Evolutionary conservation across 2,113 vertebrate genomes (phyloP), one percentile per base, ranked within the genome.

Genomic region (Lophotis ruficrista): DNA sequence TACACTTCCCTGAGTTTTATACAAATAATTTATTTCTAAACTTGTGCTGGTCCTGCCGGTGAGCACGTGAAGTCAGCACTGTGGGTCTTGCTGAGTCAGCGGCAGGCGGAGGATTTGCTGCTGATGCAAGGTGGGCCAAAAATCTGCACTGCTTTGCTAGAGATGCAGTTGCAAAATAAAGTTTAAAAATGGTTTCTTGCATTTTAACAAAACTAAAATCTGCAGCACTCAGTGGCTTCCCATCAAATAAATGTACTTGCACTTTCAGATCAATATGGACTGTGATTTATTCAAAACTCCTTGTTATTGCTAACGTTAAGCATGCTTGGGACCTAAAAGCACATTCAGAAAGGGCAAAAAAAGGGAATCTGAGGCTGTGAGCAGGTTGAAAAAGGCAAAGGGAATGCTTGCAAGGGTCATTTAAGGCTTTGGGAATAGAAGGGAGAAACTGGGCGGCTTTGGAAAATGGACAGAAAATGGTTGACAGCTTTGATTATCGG

Each of bases 381-480:
- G 57, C 65, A 75, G 82, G 56, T 14, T 93, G 68, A 81, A 91
- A 84, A 89, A 84, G 43, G 56, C 60, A 66, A 92, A 84, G 24
- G 43, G n/a, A 89, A 33, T 11, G 2, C 24, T 24, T 64, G 56
- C 24, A 87, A 60, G 45, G 69, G 31, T 43, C 2, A 2, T 11
- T 47, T 86, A 78, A 70, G 43, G 24, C 41, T 83, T 83, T 69
- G 33, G n/a, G 69, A 89, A 58, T 13, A 53, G 37, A 50, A 84
- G 81, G 60, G 64, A 73, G 47, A 71, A 83, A 65, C n/a, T 9
- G 45, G 54, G 33, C 41, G 37, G 64, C 64, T 94, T 91, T 94
- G 83, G 47, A 62, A 66, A 62, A 43, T 11, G 37, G 23, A 20
- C 76, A 75, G 89, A 75, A 71, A 89, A 48, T 3, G 0, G 33